Evolutionary conservation across 2,113 vertebrate genomes (phyloP).

Genomic region (Entelurus aequoreus): DNA sequence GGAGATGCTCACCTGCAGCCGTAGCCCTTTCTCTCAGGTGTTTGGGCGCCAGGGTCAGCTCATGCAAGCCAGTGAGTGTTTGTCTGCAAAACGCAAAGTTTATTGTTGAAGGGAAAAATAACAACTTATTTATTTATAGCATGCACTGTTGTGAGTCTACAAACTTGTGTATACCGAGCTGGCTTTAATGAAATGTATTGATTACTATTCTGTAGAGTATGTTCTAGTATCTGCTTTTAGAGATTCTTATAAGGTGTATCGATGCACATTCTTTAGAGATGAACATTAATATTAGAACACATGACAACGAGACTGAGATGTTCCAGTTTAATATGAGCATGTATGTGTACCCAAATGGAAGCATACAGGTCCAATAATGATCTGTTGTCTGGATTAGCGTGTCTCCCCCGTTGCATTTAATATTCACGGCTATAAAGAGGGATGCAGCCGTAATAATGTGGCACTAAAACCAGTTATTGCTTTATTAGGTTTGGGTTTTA

Average conservation of each 20-base stretch:
- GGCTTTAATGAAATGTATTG: background rate
- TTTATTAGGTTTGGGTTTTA: background rate
- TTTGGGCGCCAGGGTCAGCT: conserved; percentile 78
- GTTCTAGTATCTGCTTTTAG: background rate
- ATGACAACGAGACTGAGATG: conserved; percentile 21
- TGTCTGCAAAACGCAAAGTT: conserved; percentile 2
- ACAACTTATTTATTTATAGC: background rate
- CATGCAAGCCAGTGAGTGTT: conserved; percentile 78
- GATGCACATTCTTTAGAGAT: background rate
- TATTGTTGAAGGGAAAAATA: too few relatives aligned
- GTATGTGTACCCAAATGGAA: conserved; percentile 7
- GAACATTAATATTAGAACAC: background rate
- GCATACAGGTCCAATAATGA: conserved; percentile 9
- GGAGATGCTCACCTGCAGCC: conserved; percentile 72
- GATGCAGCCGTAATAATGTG: background rate
- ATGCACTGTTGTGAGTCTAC: background rate
- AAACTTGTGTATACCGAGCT: background rate
- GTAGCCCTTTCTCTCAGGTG: conserved; percentile 76
- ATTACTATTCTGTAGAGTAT: conserved; percentile 13
- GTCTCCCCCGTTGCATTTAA: background rate
- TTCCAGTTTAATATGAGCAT: conserved; percentile 13
- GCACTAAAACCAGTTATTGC: background rate
- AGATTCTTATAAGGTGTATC: background rate
- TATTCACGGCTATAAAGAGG: conserved; percentile 1
- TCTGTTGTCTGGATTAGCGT: background rate